Evolutionary conservation across 2,797 vertebrate genomes (phyloP).

Genomic region (Chaenodraco wilsoni): DNA sequence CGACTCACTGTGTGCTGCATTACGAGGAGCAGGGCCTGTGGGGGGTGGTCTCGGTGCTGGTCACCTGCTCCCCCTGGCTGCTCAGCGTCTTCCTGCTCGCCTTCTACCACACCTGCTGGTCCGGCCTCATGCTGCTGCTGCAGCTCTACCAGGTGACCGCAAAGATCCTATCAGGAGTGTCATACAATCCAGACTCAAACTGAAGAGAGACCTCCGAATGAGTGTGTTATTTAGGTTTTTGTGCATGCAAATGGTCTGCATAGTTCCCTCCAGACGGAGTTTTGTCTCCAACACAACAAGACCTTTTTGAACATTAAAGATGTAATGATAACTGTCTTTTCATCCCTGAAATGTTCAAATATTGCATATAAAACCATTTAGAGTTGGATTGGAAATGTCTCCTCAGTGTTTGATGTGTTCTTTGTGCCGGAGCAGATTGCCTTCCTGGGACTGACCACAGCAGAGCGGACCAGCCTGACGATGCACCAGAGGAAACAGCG

Average conservation of each 20-base stretch:
- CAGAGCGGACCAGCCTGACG: constrained; percentile 86
- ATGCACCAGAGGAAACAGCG: constrained; percentile 84
- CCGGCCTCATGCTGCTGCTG: constrained; percentile 80
- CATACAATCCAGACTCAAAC: background rate
- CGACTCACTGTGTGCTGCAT: constrained; percentile 82
- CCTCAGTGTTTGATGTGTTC: background rate
- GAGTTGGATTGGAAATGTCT: background rate
- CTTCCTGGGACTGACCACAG: constrained; percentile 91
- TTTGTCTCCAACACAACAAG: too few species aligned
- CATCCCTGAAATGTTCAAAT: background rate
- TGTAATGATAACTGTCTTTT: background rate
- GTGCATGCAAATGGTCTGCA: too few species aligned
- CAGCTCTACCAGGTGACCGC: constrained; percentile 90
- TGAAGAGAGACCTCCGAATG: background rate
- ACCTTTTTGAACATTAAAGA: background rate
- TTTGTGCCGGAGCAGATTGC: constrained; percentile 80
- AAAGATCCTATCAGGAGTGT: background rate
- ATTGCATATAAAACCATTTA: background rate
- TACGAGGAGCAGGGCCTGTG: constrained; percentile 85
- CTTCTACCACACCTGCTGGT: constrained; percentile 88
- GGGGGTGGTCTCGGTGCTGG: constrained; percentile 79
- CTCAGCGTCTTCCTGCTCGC: constrained; percentile 86
- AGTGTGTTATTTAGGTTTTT: too few species aligned
- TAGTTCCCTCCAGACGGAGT: too few species aligned
- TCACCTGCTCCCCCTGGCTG: constrained; percentile 92